Conservation (phyloP, 2,888 invertebrate species). For the Agrochola lychnidis region DNA sequence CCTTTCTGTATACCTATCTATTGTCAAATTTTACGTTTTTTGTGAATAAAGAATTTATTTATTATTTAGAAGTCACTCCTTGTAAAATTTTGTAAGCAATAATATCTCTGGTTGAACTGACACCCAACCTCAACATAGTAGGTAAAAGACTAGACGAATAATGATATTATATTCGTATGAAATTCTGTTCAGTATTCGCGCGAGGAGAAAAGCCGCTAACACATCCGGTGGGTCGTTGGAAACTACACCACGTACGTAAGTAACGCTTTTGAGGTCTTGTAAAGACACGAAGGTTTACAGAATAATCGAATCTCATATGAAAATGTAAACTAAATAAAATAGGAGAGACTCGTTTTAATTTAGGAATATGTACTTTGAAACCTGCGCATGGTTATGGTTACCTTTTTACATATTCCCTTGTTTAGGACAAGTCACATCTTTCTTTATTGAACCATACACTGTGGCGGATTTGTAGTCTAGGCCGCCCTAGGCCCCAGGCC, state of each 20-base stretch:
- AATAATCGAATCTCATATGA: constrained; percentile 10
- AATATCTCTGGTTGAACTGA: neutral
- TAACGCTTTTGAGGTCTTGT: constrained; percentile 12
- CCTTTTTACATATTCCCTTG: neutral
- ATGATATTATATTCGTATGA: constrained; percentile 23
- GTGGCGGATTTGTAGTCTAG: too few relatives aligned
- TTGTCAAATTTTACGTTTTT: too few relatives aligned
- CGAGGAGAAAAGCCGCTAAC: constrained; percentile 37
- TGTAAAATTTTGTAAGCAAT: neutral
- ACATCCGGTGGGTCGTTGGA: constrained; percentile 30
- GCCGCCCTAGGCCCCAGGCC: too few relatives aligned
- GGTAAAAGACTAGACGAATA: constrained; percentile 6
- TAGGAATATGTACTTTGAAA: neutral
- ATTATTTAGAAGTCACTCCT: too few relatives aligned
- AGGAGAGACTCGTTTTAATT: neutral
- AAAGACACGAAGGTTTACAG: neutral
- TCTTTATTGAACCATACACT: neutral
- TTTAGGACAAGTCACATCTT: neutral
- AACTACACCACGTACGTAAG: constrained; percentile 23
- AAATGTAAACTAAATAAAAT: constrained; percentile 7
- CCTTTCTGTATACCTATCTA: too few relatives aligned
- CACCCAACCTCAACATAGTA: neutral
- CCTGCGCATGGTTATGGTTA: neutral
- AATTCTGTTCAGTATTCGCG: constrained; percentile 34
- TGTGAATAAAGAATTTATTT: too few relatives aligned